Conservation (phyloP, 2,888 invertebrate genomes). For the Strigamia crassipes region DNA sequence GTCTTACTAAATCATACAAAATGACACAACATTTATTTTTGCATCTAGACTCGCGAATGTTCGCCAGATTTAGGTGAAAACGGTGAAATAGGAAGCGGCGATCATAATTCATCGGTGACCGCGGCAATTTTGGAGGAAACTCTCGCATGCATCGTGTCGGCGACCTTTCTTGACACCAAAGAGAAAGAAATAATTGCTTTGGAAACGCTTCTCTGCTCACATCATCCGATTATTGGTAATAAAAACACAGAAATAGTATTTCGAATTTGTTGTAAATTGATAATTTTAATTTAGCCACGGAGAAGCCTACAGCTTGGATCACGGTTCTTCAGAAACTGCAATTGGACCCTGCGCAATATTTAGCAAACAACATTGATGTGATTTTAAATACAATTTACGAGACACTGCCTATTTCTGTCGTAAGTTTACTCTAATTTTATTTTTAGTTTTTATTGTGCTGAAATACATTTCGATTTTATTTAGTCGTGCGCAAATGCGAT, state of each 20-base stretch:
- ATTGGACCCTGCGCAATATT: constrained; percentile 39
- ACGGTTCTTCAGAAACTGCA: constrained; percentile 41
- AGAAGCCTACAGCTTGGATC: neutral
- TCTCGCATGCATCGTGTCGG: constrained; percentile 56
- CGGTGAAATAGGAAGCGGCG: constrained; percentile 51
- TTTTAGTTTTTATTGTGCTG: constrained; percentile 63
- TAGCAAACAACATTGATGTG: neutral
- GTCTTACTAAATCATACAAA: neutral
- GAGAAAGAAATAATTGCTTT: constrained; percentile 69
- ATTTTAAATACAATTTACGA: neutral
- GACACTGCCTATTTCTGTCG: neutral
- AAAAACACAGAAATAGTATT: neutral
- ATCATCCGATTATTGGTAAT: constrained; percentile 71
- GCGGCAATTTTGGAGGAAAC: constrained; percentile 55
- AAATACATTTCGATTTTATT: constrained; percentile 53
- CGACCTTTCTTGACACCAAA: constrained; percentile 58
- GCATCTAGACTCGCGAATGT: constrained; percentile 45
- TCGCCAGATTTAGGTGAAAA: constrained; percentile 52
- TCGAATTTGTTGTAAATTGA: too few species aligned
- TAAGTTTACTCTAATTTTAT: constrained; percentile 60
- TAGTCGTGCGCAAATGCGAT: constrained; percentile 73
- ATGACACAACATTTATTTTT: neutral
- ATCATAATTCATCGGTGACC: constrained; percentile 52
- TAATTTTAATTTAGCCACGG: neutral
- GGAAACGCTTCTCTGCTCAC: constrained; percentile 72